Evolutionary conservation across 2,888 invertebrate genomes (phyloP).

Genomic region (Sphaerophoria rueppellii): DNA sequence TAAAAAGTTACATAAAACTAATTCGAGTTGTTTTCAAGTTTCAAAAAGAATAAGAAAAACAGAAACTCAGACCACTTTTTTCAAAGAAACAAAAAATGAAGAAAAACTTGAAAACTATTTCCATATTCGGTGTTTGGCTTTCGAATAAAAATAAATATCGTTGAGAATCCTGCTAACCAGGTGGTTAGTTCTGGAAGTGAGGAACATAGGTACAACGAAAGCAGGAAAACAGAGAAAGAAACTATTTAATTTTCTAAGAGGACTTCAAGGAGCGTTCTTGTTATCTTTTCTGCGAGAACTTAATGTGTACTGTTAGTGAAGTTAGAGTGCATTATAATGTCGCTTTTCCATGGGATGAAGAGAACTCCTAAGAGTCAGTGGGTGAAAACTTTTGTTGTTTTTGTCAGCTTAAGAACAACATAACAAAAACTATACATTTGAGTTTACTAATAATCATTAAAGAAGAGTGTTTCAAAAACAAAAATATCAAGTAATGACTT

Average conservation of each 20-base stretch:
- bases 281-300: conserved; percentile 16
- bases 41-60: background rate
- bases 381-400: background rate
- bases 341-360: background rate
- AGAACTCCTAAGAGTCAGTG: background rate
- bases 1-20: conserved; percentile 4
- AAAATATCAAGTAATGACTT: conserved; percentile 1
- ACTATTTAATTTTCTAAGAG: conserved; percentile 38
- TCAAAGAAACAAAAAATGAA: background rate
- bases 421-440: background rate
- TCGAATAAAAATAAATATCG: conserved; percentile 24
- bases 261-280: conserved; percentile 36
- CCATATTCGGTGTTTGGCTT: conserved; percentile 26
- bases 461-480: conserved; percentile 7
- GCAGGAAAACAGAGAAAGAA: conserved; percentile 13
- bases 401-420: background rate
- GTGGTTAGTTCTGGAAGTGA: background rate
- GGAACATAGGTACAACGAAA: background rate
- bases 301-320: conserved; percentile 58
- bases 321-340: conserved; percentile 25
- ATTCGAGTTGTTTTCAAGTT: background rate
- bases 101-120: background rate
- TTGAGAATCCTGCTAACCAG: conserved; percentile 12
- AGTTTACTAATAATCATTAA: conserved; percentile 8
- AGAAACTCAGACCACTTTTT: background rate